These are phyloP conservation scores for Amphilophus citrinellus DNA, from an alignment of 2,113 vertebrate species.

Conservation along the genomic window DNA sequence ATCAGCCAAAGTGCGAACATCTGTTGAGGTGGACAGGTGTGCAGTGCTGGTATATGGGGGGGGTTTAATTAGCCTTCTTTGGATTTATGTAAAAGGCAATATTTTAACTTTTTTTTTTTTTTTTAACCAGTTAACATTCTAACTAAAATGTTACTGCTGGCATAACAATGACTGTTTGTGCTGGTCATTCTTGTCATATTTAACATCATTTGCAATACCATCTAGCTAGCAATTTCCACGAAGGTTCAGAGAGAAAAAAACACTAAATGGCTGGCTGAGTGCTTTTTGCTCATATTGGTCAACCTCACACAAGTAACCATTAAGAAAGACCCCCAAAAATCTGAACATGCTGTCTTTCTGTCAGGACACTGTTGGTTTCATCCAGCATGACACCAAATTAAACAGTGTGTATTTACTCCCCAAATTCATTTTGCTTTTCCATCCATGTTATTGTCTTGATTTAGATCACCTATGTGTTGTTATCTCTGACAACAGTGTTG, in stretches of 20 bases:
- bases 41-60: not conserved
- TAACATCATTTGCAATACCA: not conserved
- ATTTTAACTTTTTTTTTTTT: no score
- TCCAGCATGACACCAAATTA: not conserved
- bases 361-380: not conserved
- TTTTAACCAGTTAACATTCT: not conserved
- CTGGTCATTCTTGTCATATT: not conserved
- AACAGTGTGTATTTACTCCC: not conserved
- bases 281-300: not conserved
- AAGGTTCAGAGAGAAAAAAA: not conserved
- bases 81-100: not conserved
- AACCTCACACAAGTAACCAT: not conserved
- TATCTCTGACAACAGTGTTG: not conserved
- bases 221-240: not conserved
- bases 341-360: not conserved
- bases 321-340: not conserved
- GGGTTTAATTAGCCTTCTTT: not conserved
- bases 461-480: not conserved
- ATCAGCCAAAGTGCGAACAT: not conserved
- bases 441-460: no score
- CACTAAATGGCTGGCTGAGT: not conserved
- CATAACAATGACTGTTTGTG: not conserved
- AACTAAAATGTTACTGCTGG: not conserved
- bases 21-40: slow-evolving; percentile 5
- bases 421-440: not conserved